Conservation (phyloP, 1,140 invertebrate genomes). For the Melipona quadrifasciata region DNA sequence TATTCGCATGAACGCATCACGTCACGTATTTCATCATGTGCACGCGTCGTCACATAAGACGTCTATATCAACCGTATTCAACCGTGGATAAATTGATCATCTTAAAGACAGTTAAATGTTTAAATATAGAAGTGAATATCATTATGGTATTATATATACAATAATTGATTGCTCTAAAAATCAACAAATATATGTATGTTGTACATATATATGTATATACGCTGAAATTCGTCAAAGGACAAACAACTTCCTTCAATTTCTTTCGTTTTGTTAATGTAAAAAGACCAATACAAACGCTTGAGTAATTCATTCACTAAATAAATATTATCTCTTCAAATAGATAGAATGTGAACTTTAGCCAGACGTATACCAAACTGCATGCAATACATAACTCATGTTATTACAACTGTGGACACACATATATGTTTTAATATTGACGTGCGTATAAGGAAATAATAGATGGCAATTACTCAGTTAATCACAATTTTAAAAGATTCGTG, state of each 20-base stretch:
- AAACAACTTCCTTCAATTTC: not conserved
- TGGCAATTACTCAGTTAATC: not conserved
- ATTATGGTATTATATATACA: not conserved
- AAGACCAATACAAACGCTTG: not conserved
- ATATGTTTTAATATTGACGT: not conserved
- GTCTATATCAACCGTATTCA: slow-evolving; percentile 21
- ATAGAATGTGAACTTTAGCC: not conserved
- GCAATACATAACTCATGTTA: not conserved
- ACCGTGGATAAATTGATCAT: not conserved
- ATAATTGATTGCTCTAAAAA: not conserved
- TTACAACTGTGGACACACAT: not conserved
- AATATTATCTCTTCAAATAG: not conserved
- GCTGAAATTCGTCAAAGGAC: not conserved
- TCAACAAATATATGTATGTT: not conserved
- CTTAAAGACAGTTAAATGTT: not conserved
- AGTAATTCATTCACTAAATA: not conserved
- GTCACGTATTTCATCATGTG: not conserved
- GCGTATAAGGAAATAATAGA: not conserved
- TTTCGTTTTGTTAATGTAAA: not conserved
- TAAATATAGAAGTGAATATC: not conserved
- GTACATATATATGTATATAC: not conserved
- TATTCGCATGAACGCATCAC: slow-evolving; percentile 13
- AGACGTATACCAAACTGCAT: not conserved
- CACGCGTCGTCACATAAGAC: not conserved
- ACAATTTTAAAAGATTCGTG: not conserved